These are phyloP conservation scores for Drosophila lutescens DNA, from an alignment of 2,888 invertebrate species.

Conservation along the genomic window DNA sequence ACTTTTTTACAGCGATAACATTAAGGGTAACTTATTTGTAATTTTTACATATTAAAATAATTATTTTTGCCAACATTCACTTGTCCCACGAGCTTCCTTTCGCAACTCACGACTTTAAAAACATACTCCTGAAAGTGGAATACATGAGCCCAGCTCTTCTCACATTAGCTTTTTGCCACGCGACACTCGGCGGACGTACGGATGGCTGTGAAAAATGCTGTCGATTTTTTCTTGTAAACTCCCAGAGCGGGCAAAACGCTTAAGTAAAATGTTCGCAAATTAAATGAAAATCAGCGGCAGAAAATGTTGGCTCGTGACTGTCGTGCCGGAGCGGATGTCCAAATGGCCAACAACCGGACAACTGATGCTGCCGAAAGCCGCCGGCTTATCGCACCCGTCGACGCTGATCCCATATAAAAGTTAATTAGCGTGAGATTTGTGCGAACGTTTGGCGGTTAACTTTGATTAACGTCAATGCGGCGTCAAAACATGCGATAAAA, in stretches of 20 bases:
- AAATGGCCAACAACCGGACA: conserved; percentile 5
- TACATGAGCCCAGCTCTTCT: neutral
- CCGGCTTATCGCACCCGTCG: conserved; percentile 50
- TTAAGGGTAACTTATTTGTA: neutral
- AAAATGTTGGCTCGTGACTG: conserved; percentile 49
- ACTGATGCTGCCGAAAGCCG: conserved; percentile 49
- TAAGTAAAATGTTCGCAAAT: conserved; percentile 58
- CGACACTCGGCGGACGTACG: conserved; percentile 8
- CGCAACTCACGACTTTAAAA: neutral
- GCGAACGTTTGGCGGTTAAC: conserved; percentile 46
- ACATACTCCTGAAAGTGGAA: conserved; percentile 2
- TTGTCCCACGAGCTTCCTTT: neutral
- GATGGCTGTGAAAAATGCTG: conserved; percentile 32
- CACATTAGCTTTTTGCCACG: conserved; percentile 29
- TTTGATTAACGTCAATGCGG: conserved; percentile 61
- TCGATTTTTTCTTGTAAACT: conserved; percentile 19
- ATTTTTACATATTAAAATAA: neutral
- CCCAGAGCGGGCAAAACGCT: conserved; percentile 39
- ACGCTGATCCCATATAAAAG: conserved; percentile 54
- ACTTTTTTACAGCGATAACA: neutral
- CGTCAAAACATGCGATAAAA: conserved; percentile 48
- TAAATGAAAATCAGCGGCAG: conserved; percentile 49
- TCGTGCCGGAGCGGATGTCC: conserved; percentile 45
- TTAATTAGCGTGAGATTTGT: conserved; percentile 73
- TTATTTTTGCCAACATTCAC: neutral